These are phyloP conservation scores for Lordiphosa fenestrarum DNA, from an alignment of 2,888 invertebrate species.

Conservation along the genomic window DNA sequence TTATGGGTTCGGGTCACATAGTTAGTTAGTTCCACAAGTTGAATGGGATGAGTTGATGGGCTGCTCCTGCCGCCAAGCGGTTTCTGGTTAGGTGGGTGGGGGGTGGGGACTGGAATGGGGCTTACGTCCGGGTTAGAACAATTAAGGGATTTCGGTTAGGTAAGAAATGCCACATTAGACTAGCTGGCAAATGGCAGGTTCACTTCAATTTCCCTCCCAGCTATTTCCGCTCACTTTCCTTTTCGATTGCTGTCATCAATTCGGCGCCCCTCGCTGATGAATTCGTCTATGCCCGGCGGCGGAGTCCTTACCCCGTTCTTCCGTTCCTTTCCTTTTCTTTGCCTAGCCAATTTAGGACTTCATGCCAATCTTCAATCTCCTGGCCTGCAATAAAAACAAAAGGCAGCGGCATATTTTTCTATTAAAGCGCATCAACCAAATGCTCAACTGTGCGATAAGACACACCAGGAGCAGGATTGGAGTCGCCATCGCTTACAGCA, in stretches of 20 bases:
- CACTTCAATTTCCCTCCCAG: background rate
- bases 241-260: constrained; percentile 12
- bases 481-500: constrained; percentile 58
- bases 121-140: constrained; percentile 4
- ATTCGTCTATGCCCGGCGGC: constrained; percentile 34
- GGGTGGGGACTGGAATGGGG: background rate
- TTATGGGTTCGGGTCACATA: constrained; percentile 69
- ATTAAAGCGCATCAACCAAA: constrained; percentile 57
- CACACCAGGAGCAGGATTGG: constrained; percentile 8
- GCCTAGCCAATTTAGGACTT: constrained; percentile 26
- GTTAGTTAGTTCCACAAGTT: constrained; percentile 58
- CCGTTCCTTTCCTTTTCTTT: background rate
- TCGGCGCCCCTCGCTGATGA: constrained; percentile 24
- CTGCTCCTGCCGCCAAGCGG: background rate
- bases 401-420: constrained; percentile 58
- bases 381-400: constrained; percentile 51
- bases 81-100: background rate
- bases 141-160: constrained; percentile 8
- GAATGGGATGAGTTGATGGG: constrained; percentile 8
- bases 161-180: constrained; percentile 1
- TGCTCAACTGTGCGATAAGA: constrained; percentile 45
- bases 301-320: background rate
- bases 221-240: constrained; percentile 31
- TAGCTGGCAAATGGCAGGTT: background rate
- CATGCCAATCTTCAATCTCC: constrained; percentile 37